phyloP scores from a whole-genome alignment of 1,140 invertebrate genomes.

The Mactra quadrangularis region DNA sequence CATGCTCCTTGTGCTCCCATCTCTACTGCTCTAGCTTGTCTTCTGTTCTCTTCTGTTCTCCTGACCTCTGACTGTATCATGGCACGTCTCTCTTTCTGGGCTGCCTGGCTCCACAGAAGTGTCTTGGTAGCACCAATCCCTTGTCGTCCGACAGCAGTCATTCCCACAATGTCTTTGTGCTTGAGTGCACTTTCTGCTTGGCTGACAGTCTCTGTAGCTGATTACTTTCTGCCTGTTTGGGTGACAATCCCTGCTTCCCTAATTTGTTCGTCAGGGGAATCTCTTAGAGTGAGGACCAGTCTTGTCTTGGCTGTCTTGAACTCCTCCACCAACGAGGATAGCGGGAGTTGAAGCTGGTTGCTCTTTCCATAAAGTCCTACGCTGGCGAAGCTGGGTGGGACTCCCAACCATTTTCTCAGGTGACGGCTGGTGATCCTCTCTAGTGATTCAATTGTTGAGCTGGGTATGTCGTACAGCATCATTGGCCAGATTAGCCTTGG shows the following conservation, averaged over 20 bases:
- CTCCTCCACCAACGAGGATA: constrained; percentile 17
- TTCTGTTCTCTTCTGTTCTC: constrained; percentile 1
- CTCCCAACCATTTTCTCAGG: constrained; percentile 35
- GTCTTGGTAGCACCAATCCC: constrained; percentile 24
- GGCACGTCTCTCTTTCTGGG: constrained; percentile 24
- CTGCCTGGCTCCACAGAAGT: constrained; percentile 24
- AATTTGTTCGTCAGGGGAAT: constrained; percentile 20
- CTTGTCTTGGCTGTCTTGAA: constrained; percentile 36
- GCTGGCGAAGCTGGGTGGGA: not conserved
- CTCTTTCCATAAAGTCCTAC: constrained; percentile 16
- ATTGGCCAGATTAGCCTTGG: constrained; percentile 20
- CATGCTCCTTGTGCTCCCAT: constrained; percentile 48
- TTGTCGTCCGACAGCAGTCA: constrained; percentile 28
- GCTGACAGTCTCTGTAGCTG: constrained; percentile 3
- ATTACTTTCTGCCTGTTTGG: constrained; percentile 38
- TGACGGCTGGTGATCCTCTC: constrained; percentile 26
- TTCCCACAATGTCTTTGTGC: constrained; percentile 30
- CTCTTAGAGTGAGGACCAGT: constrained; percentile 22
- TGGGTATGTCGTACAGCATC: constrained; percentile 23
- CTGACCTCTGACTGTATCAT: constrained; percentile 20
- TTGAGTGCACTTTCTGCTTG: not conserved
- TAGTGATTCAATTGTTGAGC: not conserved
- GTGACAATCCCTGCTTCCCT: constrained; percentile 9
- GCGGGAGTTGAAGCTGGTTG: constrained; percentile 15
- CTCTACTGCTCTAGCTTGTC: constrained; percentile 29